Base-by-base conservation (phyloP, 1,140 invertebrate species). In the Drosophila mayri region DNA sequence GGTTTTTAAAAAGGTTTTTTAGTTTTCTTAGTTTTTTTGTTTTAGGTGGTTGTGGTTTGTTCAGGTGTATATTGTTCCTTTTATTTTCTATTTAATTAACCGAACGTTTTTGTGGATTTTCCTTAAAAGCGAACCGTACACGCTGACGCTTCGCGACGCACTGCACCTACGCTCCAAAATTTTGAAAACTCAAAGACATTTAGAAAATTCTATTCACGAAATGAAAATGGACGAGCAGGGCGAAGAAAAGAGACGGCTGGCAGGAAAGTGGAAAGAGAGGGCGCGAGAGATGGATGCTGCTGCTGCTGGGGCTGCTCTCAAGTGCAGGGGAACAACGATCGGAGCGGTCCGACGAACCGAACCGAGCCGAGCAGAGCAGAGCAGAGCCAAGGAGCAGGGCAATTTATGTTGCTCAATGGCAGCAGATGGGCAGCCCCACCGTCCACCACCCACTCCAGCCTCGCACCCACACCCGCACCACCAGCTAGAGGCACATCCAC, bases 131-230 rank as follows among this genome's bases (percentile, higher is more conserved):
- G 80, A 90, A 84, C 85, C 74, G 85, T 70, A 90, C 88, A 87
- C 75, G 81, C 77, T 84, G 90, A 92, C 91, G 91, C 91, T 74
- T 61, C 82, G 82, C 87, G 84, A 91, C 88, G 90, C 79, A 92
- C 91, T 92, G 91, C 91, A 92, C 91, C 91, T 91, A 92, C 91
- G 91, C 88, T 92, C 91, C 81, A 92, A 91, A 91, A 87, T 87
- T 87, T 90, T 61, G 70, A 88, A 90, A 90, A 90, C 84, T 90
- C 85, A 90, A 88, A 88, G 84, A 88, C 84, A 76, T 83, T 90
- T 79, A 57, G 78, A 87, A 86, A 87, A 88, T 86, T 87, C 84
- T 87, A 78, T 85, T 85, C 81, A 78, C 57, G 64, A 86, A 86
- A 79, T 58, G 64, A 68, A 38, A 55, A 77, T 76, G 64, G 52